Base-by-base conservation (phyloP, 2,888 invertebrate genomes). In the Polyploca ridens region DNA sequence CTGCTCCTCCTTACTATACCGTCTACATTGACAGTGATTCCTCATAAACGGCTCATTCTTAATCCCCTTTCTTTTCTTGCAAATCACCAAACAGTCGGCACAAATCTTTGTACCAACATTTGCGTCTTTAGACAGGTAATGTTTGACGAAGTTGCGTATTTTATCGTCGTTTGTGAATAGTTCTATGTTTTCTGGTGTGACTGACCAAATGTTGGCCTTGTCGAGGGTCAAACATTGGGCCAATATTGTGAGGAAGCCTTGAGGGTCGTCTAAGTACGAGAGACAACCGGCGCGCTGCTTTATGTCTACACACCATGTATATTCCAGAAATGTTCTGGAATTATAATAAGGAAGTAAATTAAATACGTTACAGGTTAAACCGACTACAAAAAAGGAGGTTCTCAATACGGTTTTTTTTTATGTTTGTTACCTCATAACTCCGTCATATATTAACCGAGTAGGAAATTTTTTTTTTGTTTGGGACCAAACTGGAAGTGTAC, bases 211-310 rank as follows among this genome's bases (percentile, higher is more conserved):
- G 76, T 95, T 95, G 62, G 95, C 90, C 68, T 95, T 94, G 75
- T 97, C 97, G 41, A 97, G 95, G 0, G 97, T 97, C n/a, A 98
- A 87, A 0, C 97, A 96, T 78, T 97, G 96, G 0, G 97, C 97
- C 62, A 98, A 90, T 64, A 98, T 94, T 72, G 97, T 97, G 81
- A 96, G 96, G 82, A 96, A 96, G 3, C 98, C 97, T 77, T 96
- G 94, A 0, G 98, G 98, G 92, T 99, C 98, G 85, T 97, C 97
- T 19, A 96, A 89, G 88, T 98, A 98, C 0, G 98, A 97, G 8
- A 98, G 94, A 80, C 98, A 98, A 13, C 98, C 98, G 2, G 98
- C 98, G 73, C 97, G 95, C 82, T 98, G 98, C 83, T 99, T 98
- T 14, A 99, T 97, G 82, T 97, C 97, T 54, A 99, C 94, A 58